phyloP scores from a whole-genome alignment of 1,140 invertebrate species.

The Pantala flavescens region DNA sequence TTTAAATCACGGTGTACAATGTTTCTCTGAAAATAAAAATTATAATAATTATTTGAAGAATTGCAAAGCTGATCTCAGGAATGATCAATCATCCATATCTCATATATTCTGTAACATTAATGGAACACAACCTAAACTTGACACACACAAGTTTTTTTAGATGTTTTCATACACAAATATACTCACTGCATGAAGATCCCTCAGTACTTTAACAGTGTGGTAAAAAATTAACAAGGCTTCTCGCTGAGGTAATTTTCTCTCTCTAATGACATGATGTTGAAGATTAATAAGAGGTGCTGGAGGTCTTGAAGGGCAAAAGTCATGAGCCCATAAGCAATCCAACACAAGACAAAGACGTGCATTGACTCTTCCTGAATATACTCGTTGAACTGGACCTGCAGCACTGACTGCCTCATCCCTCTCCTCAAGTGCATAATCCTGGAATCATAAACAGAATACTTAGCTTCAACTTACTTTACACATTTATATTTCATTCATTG shows the following conservation, averaged over 20 bases:
- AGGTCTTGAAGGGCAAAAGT: constrained; percentile 48
- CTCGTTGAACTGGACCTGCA: constrained; percentile 34
- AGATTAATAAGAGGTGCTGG: constrained; percentile 61
- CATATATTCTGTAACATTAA: no score
- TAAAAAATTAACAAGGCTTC: constrained; percentile 68
- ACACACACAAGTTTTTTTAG: no score
- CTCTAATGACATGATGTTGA: constrained; percentile 72
- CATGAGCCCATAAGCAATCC: constrained; percentile 64
- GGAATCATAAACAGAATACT: constrained; percentile 23
- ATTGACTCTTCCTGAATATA: constrained; percentile 48
- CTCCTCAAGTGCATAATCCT: constrained; percentile 63
- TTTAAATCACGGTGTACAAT: constrained; percentile 76
- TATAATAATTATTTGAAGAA: not conserved
- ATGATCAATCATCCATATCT: no score
- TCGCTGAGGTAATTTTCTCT: constrained; percentile 65
- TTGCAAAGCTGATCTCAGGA: no score
- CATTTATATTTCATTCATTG: no score
- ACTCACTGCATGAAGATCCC: constrained; percentile 59
- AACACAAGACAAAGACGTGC: constrained; percentile 62
- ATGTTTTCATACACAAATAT: no score
- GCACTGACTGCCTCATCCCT: constrained; percentile 32
- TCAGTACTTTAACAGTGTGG: constrained; percentile 63
- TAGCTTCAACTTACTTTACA: not conserved
- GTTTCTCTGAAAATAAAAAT: constrained; percentile 50
- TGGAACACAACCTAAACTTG: no score